These are phyloP conservation scores for Drosophila eugracilis DNA, from an alignment of 1,140 invertebrate species.

Conservation along the genomic window DNA sequence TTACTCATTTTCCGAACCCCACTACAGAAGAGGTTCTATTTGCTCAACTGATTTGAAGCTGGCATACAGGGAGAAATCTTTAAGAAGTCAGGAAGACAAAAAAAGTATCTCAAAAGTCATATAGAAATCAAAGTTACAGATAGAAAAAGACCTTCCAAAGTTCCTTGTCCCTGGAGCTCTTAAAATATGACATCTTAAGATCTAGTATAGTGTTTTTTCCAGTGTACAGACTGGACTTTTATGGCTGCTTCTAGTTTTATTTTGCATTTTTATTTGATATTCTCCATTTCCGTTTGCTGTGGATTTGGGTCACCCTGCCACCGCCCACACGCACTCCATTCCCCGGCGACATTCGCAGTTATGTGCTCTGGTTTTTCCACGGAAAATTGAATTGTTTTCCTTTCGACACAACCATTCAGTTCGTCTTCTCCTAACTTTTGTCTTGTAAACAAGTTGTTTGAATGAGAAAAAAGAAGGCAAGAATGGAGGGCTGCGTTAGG, in stretches of 20 bases:
- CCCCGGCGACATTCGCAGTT: slow-evolving; percentile 61
- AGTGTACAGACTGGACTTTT: slow-evolving; percentile 43
- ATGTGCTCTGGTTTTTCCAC: slow-evolving; percentile 56
- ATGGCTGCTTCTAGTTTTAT: slow-evolving; percentile 54
- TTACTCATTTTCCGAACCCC: slow-evolving; percentile 14
- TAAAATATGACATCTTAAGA: too few relatives aligned
- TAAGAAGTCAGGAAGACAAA: too few relatives aligned
- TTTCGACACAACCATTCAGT: slow-evolving; percentile 58
- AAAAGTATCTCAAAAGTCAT: not conserved
- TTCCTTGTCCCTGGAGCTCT: too few relatives aligned
- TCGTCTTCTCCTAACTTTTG: slow-evolving; percentile 42
- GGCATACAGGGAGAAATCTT: slow-evolving; percentile 1
- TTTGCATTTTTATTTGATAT: slow-evolving; percentile 71
- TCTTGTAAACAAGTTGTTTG: slow-evolving; percentile 72
- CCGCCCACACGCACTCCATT: slow-evolving; percentile 48
- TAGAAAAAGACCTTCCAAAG: too few relatives aligned
- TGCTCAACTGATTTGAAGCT: slow-evolving; percentile 69
- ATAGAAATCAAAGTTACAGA: not conserved
- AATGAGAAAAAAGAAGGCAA: not conserved
- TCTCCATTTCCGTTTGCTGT: slow-evolving; percentile 47
- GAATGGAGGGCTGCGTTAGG: too few relatives aligned
- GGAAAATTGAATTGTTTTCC: slow-evolving; percentile 78
- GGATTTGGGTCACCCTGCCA: slow-evolving; percentile 72
- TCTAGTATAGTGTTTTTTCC: not conserved
- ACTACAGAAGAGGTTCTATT: slow-evolving; percentile 43